A percentile compares a stretch with the other conserved stretches of the same genome.
Conservation (phyloP, 2,113 vertebrate genomes). For the Panurus biarmicus region DNA sequence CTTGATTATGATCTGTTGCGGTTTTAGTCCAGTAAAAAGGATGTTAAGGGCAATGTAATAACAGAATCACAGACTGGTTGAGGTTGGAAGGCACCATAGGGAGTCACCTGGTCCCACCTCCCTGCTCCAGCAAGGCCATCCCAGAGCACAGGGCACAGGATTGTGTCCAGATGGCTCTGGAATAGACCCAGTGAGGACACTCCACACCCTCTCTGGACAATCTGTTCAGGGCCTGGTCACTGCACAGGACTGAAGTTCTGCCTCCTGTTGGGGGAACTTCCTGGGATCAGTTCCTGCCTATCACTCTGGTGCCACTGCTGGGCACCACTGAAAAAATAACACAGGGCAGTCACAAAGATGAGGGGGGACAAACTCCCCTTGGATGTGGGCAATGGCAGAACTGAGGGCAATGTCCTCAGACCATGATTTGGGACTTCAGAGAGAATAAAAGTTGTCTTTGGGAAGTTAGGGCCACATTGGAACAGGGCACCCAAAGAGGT, state of each 20-base stretch:
- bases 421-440: background rate
- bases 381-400: background rate
- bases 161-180: background rate
- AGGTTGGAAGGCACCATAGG: background rate
- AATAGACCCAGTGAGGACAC: background rate
- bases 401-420: background rate
- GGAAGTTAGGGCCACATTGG: background rate
- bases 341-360: background rate
- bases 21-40: background rate
- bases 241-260: background rate
- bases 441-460: background rate
- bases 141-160: background rate
- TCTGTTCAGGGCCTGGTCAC: fast-evolving
- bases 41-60: background rate
- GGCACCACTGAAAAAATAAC: background rate
- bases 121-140: background rate
- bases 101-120: background rate
- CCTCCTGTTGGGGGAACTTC: background rate
- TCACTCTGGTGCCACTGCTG: background rate
- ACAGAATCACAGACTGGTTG: background rate
- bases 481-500: background rate
- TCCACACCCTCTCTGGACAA: background rate
- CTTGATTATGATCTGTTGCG: background rate
- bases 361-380: background rate
- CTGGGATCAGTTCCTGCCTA: background rate